Evolutionary conservation across 2,797 vertebrate genomes (phyloP).

Genomic region (Sciurus carolinensis): DNA sequence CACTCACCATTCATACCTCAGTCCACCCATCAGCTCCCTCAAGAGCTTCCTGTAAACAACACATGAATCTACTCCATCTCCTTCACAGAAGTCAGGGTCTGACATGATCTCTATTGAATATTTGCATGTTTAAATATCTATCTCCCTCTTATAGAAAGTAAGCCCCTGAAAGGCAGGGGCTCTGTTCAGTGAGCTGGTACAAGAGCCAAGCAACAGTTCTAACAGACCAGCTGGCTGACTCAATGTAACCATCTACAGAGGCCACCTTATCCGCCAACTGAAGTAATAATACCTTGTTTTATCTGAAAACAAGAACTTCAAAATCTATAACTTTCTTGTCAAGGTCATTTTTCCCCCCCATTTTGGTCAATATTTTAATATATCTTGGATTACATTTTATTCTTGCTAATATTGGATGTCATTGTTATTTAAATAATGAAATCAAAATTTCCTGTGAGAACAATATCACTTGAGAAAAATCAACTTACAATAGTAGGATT

Average conservation of each 20-base stretch:
- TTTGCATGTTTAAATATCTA: neutral
- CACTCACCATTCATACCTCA: neutral
- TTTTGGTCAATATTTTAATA: neutral
- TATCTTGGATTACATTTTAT: neutral
- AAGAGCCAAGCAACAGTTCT: neutral
- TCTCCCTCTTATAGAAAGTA: neutral
- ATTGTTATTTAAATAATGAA: slow-evolving; percentile 34
- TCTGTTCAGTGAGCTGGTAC: neutral
- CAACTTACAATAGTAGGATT: neutral
- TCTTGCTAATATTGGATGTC: neutral
- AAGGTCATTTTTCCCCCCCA: too few relatives aligned
- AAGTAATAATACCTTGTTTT: neutral
- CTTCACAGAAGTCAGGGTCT: neutral
- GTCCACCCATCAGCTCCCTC: neutral
- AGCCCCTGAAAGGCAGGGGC: neutral
- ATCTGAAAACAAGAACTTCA: slow-evolving; percentile 43
- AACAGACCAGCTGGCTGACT: neutral
- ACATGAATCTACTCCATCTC: neutral
- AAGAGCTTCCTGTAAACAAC: neutral
- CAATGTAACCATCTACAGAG: neutral
- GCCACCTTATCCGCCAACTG: neutral
- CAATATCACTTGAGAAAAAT: neutral
- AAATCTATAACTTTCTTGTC: neutral
- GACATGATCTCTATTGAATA: neutral
- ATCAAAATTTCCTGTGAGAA: neutral